phyloP scores from a whole-genome alignment of 2,797 vertebrate species.

The Typhlichthys subterraneus region DNA sequence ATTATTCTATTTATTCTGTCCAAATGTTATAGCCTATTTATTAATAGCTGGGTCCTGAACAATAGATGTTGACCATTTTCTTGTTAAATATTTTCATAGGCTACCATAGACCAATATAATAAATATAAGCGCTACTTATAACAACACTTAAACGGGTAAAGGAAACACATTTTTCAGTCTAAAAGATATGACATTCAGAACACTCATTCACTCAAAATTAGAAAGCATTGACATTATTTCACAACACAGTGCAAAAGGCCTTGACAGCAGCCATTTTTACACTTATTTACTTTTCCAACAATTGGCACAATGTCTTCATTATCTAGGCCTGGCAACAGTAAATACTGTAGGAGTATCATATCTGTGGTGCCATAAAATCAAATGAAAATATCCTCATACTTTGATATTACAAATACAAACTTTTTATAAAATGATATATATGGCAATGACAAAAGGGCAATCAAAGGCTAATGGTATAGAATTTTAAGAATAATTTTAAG shows the following conservation, averaged over 20 bases:
- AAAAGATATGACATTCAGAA: conserved; percentile 31
- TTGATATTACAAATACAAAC: conserved; percentile 43
- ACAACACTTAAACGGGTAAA: conserved; percentile 41
- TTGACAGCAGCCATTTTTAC: conserved; percentile 31
- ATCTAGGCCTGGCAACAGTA: conserved; percentile 6
- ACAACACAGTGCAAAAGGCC: conserved; percentile 37
- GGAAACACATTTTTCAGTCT: conserved; percentile 39
- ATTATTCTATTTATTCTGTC: conserved; percentile 9
- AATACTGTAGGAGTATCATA: conserved; percentile 39
- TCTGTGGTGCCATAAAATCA: conserved; percentile 33
- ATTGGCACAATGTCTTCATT: conserved; percentile 46
- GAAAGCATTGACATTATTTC: conserved; percentile 41
- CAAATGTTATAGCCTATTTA: conserved; percentile 54
- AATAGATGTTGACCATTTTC: conserved; percentile 2
- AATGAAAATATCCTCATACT: conserved; percentile 48
- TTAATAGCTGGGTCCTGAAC: conserved; percentile 17
- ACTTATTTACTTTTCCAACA: conserved; percentile 37
- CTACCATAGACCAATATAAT: no score
- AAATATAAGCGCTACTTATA: conserved; percentile 51
- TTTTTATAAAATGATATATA: conserved; percentile 31
- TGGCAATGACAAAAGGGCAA: conserved; percentile 40
- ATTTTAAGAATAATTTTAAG: conserved; percentile 55
- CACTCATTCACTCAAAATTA: conserved; percentile 33
- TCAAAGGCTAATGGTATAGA: conserved; percentile 46
- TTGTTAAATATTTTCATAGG: conserved; percentile 6